Evolutionary conservation across 2,113 vertebrate species (phyloP).

Genomic region (Burhinus bistriatus): DNA sequence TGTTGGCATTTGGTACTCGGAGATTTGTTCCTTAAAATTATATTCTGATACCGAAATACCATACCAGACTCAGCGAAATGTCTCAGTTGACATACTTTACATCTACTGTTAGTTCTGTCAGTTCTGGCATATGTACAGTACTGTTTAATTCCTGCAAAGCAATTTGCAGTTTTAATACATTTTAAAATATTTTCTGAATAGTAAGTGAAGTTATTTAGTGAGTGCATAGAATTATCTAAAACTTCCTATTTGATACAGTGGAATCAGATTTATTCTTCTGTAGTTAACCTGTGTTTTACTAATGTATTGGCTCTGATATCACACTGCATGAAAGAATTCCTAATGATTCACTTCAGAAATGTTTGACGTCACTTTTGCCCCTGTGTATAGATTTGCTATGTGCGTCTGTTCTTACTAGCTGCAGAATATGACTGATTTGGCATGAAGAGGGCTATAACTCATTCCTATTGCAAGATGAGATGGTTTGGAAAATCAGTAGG

Average conservation of each 20-base stretch:
- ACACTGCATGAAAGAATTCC: not conserved
- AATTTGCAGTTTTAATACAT: not conserved
- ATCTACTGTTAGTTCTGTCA: not conserved
- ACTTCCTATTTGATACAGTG: not conserved
- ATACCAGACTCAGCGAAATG: not conserved
- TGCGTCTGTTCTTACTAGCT: not conserved
- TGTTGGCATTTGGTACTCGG: not conserved
- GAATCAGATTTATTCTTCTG: not conserved
- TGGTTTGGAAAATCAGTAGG: not conserved
- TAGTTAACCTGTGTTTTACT: not conserved
- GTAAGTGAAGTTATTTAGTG: not conserved
- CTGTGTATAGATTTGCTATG: not conserved
- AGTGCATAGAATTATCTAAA: not conserved
- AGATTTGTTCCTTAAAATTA: not conserved
- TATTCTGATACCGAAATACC: not conserved
- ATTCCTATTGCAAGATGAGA: not conserved
- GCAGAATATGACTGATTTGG: not conserved
- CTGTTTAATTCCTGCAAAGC: not conserved
- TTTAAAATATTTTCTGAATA: not conserved
- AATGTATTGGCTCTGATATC: not conserved
- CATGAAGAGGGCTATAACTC: not conserved
- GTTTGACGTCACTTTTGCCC: not conserved
- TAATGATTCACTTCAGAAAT: not conserved
- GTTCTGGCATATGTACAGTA: not conserved
- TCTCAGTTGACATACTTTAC: not conserved